Evolutionary conservation across 2,797 vertebrate species (phyloP), one percentile per base, ranked within the genome.

Genomic region (Micromesistius poutassou): DNA sequence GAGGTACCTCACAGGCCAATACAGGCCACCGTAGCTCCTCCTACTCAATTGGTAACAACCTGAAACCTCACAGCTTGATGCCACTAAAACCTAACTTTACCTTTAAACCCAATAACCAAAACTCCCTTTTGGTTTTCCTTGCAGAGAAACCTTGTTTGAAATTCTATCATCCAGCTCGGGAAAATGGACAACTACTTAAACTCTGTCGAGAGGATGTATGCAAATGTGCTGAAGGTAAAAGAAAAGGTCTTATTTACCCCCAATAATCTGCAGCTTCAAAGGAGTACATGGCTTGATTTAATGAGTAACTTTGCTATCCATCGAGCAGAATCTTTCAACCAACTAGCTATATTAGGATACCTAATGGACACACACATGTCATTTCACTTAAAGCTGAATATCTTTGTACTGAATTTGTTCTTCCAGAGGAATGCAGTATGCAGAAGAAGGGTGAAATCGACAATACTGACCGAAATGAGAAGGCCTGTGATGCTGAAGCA

Each of bases 191-290:
- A 30, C 84, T 96, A 10, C 83, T 86, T 80, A 91, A 79, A 30
- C 91, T 95, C 42, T 96, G 95, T 75, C 91, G 77, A 66, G 82
- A 74, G 0, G 81, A 92, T 0, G 84, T 90, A 50, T 96, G 95
- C 77, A 93, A 89, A 30, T 96, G 95, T 84, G 95, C 95, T 42
- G 95, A 96, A 91, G 95, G 96, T 96, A 87, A 81, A 77, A 25
- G 25, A 55, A 22, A 42, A 9, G 14, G 1, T 50, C 16, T 22
- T n/a, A 62, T n/a, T 19, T 6, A 55, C 42, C 13, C 42, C 42
- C 14, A 46, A 19, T 14, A 46, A 14, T 14, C 13, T 46, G 14
- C 14, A 0, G 14, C 42, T 46, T 46, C 42, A 50, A 3, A 50
- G 16, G 46, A 38, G 36, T 38, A 38, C 46, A 13, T 19, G 19